A percentile compares a stretch with the other conserved stretches of the same genome.
These are phyloP conservation scores for Andrena cerasifolii DNA, from an alignment of 1,140 invertebrate species.

Conservation along the genomic window DNA sequence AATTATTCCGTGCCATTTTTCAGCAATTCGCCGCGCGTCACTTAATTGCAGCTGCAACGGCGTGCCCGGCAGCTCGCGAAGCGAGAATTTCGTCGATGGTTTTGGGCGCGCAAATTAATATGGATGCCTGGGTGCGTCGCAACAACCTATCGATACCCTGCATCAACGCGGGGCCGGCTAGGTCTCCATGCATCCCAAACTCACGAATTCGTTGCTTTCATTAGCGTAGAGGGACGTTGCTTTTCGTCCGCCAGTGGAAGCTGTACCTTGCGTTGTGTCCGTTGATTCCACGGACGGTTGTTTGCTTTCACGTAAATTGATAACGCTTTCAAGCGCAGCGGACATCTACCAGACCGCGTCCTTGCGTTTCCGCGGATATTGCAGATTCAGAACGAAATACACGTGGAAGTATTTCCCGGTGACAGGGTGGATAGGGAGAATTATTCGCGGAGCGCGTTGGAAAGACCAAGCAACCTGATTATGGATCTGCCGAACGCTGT, in stretches of 20 bases:
- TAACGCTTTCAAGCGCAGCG: not conserved
- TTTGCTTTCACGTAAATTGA: not conserved
- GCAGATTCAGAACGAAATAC: too few species aligned
- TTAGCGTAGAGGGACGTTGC: not conserved
- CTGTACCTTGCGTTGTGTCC: too few species aligned
- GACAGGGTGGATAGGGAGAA: too few species aligned
- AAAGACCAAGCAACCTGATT: not conserved
- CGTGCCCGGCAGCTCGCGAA: not conserved
- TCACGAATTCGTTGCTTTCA: slow-evolving; percentile 10
- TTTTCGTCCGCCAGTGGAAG: too few species aligned
- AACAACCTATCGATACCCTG: slow-evolving; percentile 1
- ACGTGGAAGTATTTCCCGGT: too few species aligned
- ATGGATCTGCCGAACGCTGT: not conserved
- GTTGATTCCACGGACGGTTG: not conserved
- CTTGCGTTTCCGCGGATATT: too few species aligned
- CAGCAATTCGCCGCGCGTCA: too few species aligned
- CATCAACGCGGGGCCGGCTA: not conserved
- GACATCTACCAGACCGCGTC: not conserved
- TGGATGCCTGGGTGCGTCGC: slow-evolving; percentile 1
- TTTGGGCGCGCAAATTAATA: slow-evolving; percentile 12
- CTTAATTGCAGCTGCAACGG: too few species aligned
- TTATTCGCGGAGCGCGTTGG: too few species aligned
- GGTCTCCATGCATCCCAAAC: too few species aligned
- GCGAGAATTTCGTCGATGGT: not conserved
- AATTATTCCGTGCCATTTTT: too few species aligned